phyloP scores from a whole-genome alignment of 2,113 vertebrate species.

The Sapajus apella region DNA sequence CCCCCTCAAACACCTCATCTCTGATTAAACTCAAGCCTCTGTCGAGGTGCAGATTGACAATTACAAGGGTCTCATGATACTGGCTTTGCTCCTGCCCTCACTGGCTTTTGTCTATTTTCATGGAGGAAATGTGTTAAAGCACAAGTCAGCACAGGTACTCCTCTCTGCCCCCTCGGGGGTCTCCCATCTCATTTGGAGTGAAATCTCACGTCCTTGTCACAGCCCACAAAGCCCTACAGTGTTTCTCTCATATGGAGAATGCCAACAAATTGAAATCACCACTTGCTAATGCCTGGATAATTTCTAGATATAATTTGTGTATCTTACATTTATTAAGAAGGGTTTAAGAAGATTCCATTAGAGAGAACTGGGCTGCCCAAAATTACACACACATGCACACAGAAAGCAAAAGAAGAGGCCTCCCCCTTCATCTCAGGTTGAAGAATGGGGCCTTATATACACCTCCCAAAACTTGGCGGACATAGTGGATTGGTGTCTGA shows the following conservation, averaged over 20 bases:
- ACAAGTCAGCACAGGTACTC: neutral
- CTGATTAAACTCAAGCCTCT: neutral
- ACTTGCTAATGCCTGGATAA: neutral
- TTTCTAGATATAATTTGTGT: neutral
- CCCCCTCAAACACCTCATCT: neutral
- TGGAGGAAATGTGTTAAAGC: neutral
- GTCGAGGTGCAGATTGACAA: fast-evolving
- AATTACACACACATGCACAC: no score
- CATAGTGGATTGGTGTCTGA: neutral
- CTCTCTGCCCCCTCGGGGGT: neutral
- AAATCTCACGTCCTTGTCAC: neutral
- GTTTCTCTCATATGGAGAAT: neutral
- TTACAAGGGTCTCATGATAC: no score
- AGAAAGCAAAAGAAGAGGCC: neutral
- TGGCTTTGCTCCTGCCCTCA: neutral
- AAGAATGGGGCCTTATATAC: neutral
- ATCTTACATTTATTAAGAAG: neutral
- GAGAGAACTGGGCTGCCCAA: neutral
- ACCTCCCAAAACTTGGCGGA: neutral
- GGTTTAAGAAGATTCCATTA: neutral
- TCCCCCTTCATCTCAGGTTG: neutral
- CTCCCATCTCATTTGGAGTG: neutral
- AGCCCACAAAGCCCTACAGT: neutral
- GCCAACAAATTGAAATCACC: neutral
- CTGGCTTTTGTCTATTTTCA: neutral